Base-by-base conservation (phyloP, 2,113 vertebrate genomes). In the Amphilophus citrinellus region DNA sequence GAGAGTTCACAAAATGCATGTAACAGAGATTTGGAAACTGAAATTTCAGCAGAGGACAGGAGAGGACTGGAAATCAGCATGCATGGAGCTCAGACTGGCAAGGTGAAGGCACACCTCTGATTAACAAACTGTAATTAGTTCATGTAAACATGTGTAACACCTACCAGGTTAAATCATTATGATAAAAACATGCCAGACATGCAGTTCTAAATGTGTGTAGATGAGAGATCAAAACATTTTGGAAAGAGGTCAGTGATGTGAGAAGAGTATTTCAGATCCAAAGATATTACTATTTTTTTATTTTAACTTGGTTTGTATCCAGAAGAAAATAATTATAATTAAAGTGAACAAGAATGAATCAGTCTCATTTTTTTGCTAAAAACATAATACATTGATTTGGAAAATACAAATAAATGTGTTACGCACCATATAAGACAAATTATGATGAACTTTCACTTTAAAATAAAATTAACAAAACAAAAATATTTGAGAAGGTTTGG, bases 401-500 rank as follows among this genome's bases (percentile, higher is more conserved):
- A 32, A 32, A 6, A 32, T 32, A 32, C 32, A 32, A 32, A 32
- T 32, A 32, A 27, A 27, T 27, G 27, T 35, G 39, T 42, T 42
- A 42, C 10, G 4, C 39, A 11, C 39, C 10, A 10, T 3, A 42
- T 42, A 42, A 42, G 39, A 42, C 10, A 42, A 42, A 42, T 42
- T 3, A 1, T 42, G 10, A 1, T 42, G 10, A 11, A 11, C 10
- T 11, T 42, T 42, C 39, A 35, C 10, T 10, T 11, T 42, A 30
- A 42, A 47, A 68, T 68, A 47, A 68, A 68, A 47, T 47, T 18
- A 47, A 68, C 14, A 42, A 68, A 47, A 47, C 39, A 68, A 68
- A 68, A 68, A 68, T 47, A 68, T 47, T 47, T 68, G 22, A 68
- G 30, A 30, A 50, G 65, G 65, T 71, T 50, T 71, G 65, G 65